Base-by-base conservation (phyloP, 2,888 invertebrate genomes). In the Eutolmus rufibarbis region DNA sequence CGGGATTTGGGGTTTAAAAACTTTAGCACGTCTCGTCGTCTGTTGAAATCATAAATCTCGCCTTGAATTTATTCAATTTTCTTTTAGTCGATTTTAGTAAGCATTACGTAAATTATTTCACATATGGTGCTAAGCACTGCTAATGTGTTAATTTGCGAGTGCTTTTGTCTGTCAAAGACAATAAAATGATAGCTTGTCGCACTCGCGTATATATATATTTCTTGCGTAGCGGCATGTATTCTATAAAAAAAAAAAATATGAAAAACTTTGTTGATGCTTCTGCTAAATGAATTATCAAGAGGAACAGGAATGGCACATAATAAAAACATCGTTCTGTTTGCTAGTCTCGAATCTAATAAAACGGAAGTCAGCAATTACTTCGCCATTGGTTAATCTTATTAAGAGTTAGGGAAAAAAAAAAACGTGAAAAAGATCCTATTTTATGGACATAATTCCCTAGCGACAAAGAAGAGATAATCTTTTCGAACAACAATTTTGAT, bases 31-130 rank as follows among this genome's bases (percentile, higher is more conserved):
- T 12, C 5, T 40, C 40, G 40, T 66, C 82, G 34, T 37, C 37
- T 37, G n/a, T 9, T 51, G 28, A 37, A 12, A 16, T 40, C 66
- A 66, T 66, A 84, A 84, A 66, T 82, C 57, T 37, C 57, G 14
- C 57, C 23, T 66, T 66, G 23, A 37, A 37, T 84, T 57, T 57
- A 66, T 84, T 84, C 82, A 84, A 84, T 84, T 84, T 84, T 19
- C 82, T 66, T 23, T 66, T 66, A 66, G 66, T 84, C 66, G 37
- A 40, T 66, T n/a, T 40, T 84, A 37, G 34, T 37, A 66, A 31
- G 66, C 23, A 4, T 37, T 37, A 28, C 37, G 66, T 46, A 31
- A 66, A 57, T 66, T 84, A 82, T 23, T 66, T 66, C 34, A 12
- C 34, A 57, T 28, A 57, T 57, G 40, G 19, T 16, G 66, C 34